Base-by-base conservation (phyloP, 2,113 vertebrate species). In the Engystomops pustulosus region DNA sequence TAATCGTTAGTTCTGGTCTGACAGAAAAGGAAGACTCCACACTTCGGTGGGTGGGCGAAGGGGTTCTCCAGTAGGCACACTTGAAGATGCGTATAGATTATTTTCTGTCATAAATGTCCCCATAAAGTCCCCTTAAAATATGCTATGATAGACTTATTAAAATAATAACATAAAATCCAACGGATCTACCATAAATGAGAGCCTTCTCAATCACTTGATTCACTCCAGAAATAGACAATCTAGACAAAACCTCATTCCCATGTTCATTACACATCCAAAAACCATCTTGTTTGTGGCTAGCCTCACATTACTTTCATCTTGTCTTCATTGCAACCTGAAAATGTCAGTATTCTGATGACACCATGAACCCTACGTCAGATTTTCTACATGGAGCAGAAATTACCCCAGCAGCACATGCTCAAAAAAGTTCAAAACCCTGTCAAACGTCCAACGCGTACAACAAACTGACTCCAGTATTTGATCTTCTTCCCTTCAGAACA, bases 301-400 rank as follows among this genome's bases (percentile, higher is more conserved):
- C 60, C 15, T 65, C 60, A 3, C 62, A 34, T 67, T 12, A 7
- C 62, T 67, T 67, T 67, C 27, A 67, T 67, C 30, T 67, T 15
- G 9, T 67, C 32, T 36, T 67, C 62, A 17, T 65, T 36, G 30
- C 27, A 67, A 67, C 62, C 62, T 67, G 62, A 67, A 67, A 67
- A 67, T 20, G 62, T 67, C 62, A 67, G 62, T 34, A 67, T 67
- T 67, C 14, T 67, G 62, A 67, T 67, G 62, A 67, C 62, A 67
- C 62, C 62, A 8, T 67, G 62, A 67, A 67, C 62, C 62, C 62
- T 36, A 20, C 36, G 62, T 67, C 32, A 67, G 62, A 67, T 67
- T 67, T 67, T 67, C 62, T 67, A 18, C 20, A 10, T 20, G 9
- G 47, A 49, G 44, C 15, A 36, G 36, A 67, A 36, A 34, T 36